Conservation (phyloP, 2,888 invertebrate species). For the Tinea trinotella region DNA sequence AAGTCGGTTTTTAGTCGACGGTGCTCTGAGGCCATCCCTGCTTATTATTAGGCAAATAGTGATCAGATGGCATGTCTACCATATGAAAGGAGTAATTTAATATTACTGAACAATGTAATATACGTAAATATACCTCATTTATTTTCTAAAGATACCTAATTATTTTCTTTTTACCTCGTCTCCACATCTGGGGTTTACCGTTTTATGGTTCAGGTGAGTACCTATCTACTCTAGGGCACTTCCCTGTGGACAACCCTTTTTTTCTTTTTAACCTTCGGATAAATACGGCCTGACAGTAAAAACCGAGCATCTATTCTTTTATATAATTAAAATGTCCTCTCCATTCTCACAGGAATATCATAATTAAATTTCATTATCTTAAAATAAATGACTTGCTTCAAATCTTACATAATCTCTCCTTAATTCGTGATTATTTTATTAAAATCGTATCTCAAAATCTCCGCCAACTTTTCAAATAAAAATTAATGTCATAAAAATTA, state of each 20-base stretch:
- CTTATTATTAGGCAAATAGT: too few relatives aligned
- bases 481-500: too few relatives aligned
- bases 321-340: slow-evolving; percentile 15
- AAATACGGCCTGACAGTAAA: not conserved
- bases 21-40: too few relatives aligned
- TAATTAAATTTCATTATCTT: not conserved
- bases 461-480: not conserved
- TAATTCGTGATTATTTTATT: not conserved
- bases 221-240: not conserved
- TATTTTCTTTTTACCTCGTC: not conserved
- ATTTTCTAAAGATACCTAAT: not conserved
- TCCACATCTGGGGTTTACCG: not conserved
- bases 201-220: not conserved
- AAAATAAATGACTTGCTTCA: slow-evolving; percentile 1
- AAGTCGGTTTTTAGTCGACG: too few relatives aligned
- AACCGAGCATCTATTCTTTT: not conserved
- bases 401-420: slow-evolving; percentile 3
- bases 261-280: not conserved
- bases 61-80: too few relatives aligned
- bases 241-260: not conserved
- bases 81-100: too few relatives aligned
- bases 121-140: too few relatives aligned
- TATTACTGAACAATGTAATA: too few relatives aligned
- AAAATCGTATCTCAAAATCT: not conserved
- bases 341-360: slow-evolving; percentile 2